Evolutionary conservation across 2,888 invertebrate species (phyloP).

Genomic region (Seira ritae): DNA sequence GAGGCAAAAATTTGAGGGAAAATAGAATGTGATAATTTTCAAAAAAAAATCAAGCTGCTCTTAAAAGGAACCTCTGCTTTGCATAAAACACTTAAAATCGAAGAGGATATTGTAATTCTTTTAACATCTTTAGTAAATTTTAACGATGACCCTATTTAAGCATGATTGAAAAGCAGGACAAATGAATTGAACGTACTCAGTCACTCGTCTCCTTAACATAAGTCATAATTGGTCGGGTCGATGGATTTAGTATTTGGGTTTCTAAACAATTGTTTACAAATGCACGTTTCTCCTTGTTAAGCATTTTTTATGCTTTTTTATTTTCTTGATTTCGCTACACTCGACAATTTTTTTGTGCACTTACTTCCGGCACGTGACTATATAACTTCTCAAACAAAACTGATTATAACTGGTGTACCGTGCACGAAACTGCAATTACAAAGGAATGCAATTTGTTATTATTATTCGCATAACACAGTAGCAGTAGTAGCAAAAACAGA

Average conservation of each 20-base stretch:
- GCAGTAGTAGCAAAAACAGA: neutral
- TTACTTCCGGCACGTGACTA: slow-evolving; percentile 63
- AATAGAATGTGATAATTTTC: slow-evolving; percentile 52
- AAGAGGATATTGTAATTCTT: neutral
- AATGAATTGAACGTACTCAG: neutral
- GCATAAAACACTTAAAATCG: too few species aligned
- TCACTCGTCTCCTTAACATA: neutral
- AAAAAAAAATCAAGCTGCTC: slow-evolving; percentile 27
- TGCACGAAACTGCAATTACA: neutral
- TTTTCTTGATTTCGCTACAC: slow-evolving; percentile 40
- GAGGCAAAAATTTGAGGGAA: slow-evolving; percentile 29
- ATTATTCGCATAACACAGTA: neutral
- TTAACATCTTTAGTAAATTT: neutral
- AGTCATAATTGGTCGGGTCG: neutral
- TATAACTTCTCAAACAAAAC: neutral
- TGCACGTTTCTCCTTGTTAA: slow-evolving; percentile 10
- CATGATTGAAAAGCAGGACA: slow-evolving; percentile 11
- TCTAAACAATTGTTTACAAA: neutral
- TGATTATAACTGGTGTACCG: neutral
- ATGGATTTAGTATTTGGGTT: neutral
- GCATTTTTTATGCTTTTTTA: slow-evolving; percentile 26
- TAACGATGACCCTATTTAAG: neutral
- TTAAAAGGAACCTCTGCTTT: neutral
- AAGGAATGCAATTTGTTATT: neutral
- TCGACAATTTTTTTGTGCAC: slow-evolving; percentile 23